Evolutionary conservation across 1,140 invertebrate genomes (phyloP).

Genomic region (Piezodorus guildinii): DNA sequence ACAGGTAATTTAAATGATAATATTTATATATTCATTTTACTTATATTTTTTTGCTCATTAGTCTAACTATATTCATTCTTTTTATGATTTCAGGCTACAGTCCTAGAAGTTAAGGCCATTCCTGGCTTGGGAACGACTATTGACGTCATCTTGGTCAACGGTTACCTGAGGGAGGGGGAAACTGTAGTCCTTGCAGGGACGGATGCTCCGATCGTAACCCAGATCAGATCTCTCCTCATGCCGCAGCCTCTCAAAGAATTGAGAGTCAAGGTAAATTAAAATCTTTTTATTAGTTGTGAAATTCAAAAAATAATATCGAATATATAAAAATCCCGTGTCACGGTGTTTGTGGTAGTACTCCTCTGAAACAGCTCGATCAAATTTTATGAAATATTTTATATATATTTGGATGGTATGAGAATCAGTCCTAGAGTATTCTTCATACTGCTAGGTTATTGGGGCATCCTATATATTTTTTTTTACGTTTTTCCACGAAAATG

Average conservation of each 20-base stretch:
- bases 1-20: constrained; percentile 38
- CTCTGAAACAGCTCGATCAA: too few species aligned
- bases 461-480: too few species aligned
- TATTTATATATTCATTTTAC: not conserved
- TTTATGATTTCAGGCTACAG: constrained; percentile 53
- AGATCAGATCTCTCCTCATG: constrained; percentile 93
- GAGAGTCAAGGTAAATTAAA: constrained; percentile 71
- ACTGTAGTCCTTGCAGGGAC: constrained; percentile 92
- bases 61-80: not conserved
- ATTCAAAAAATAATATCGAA: not conserved
- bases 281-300: not conserved
- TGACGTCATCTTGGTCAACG: constrained; percentile 97
- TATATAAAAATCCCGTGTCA: too few species aligned
- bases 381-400: too few species aligned
- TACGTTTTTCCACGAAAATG: too few species aligned
- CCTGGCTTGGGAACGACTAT: constrained; percentile 96
- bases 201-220: constrained; percentile 95
- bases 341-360: too few species aligned
- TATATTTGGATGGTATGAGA: too few species aligned
- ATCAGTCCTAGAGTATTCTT: too few species aligned
- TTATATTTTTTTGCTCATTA: too few species aligned
- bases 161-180: constrained; percentile 81
- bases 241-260: constrained; percentile 95
- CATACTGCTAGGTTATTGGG: too few species aligned
- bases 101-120: constrained; percentile 98